Conservation (phyloP, 2,113 vertebrate genomes). For the Caranx ignobilis region DNA sequence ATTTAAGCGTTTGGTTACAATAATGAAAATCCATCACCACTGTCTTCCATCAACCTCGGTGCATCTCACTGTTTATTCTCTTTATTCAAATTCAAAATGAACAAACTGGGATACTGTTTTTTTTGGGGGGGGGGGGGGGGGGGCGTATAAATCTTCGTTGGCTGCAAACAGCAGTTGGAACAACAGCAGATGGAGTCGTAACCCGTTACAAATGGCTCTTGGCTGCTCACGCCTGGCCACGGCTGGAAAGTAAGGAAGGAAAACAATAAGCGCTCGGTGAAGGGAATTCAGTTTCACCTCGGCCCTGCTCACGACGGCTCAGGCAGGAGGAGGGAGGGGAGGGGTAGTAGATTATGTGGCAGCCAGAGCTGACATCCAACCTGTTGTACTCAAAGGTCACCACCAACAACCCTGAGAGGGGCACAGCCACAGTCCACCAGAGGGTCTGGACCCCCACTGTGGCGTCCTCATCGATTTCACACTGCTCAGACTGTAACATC, state of each 20-base stretch:
- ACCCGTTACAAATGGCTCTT: constrained; percentile 51
- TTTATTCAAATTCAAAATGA: constrained; percentile 28
- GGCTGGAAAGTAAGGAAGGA: constrained; percentile 23
- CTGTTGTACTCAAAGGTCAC: constrained; percentile 59
- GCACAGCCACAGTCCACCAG: constrained; percentile 10
- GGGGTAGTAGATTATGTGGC: constrained; percentile 57
- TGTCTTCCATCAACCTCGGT: constrained; percentile 27
- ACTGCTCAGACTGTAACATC: background rate
- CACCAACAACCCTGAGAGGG: background rate
- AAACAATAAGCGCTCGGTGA: constrained; percentile 36
- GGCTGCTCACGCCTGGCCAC: constrained; percentile 16
- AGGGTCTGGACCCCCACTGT: constrained; percentile 13
- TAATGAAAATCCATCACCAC: background rate
- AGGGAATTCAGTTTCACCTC: constrained; percentile 57
- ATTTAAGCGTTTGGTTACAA: background rate
- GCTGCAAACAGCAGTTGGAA: constrained; percentile 35
- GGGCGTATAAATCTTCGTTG: constrained; percentile 33
- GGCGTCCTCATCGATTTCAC: constrained; percentile 15
- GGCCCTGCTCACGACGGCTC: constrained; percentile 48
- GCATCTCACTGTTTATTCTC: constrained; percentile 9
- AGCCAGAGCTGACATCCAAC: constrained; percentile 56
- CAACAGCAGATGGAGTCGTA: constrained; percentile 58
- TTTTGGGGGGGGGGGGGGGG: background rate
- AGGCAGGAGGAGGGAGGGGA: background rate
- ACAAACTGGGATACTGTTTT: constrained; percentile 14